Evolutionary conservation across 2,888 invertebrate species (phyloP), one percentile per base, ranked within the genome.

Genomic region (Antheraea assamensis): DNA sequence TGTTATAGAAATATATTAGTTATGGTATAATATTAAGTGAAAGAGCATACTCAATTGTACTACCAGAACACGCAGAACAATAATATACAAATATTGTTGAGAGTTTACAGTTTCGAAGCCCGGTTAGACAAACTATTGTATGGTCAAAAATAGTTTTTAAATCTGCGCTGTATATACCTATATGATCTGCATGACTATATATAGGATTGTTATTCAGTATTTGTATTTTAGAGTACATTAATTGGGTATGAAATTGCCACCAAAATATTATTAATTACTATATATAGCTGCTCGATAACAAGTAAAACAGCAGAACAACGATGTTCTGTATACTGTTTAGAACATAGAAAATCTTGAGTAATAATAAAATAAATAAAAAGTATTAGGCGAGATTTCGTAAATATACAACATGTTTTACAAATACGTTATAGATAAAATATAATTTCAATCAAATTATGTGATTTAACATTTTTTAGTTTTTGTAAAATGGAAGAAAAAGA

Each of bases 401-500:
- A 30, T 17, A 64, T 27, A 64, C 27, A 30, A 30, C 30, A 64
- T 17, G 5, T 10, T 30, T 64, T 64, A 64, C 5, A 2, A 5
- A 64, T 64, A 64, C 15, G 61, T 64, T 30, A 27, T 27, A 64
- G n/a, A 24, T 21, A 24, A n/a, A n/a, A 7, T n/a, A 8, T 58
- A 8, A 24, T n/a, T 58, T 13, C n/a, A 24, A 8, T n/a, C 55
- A 10, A 47, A 71, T 55, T 31, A 31, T 31, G 13, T n/a, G 21
- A 66, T 49, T 68, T 52, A 68, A 72, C 52, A 24, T 7, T 58
- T 10, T 21, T 52, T 4, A n/a, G 58, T 7, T 19, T n/a, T 71
- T 66, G 30, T 55, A 71, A 72, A 75, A 24, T 74, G 72, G 58
- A 7, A 24, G 30, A 49, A 61, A 27, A 27, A 21, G 27, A 27